phyloP scores from a whole-genome alignment of 2,888 invertebrate genomes.

The Troides helena region DNA sequence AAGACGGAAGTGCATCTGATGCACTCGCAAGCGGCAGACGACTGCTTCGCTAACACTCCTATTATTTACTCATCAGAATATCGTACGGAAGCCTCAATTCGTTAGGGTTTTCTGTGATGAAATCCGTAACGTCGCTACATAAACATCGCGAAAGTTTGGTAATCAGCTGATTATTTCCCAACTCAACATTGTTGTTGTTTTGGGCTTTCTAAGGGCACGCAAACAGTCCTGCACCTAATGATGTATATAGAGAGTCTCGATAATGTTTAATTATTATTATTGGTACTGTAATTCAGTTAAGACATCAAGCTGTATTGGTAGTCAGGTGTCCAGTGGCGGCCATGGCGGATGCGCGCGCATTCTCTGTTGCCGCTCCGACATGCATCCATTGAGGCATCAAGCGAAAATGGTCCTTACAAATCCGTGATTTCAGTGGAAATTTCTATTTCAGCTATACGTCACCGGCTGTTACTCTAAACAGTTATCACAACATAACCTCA shows the following conservation, averaged over 20 bases:
- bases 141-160: conserved; percentile 75
- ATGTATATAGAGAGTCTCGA: conserved; percentile 43
- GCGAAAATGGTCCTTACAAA: conserved; percentile 64
- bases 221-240: conserved; percentile 44
- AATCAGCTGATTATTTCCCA: conserved; percentile 74
- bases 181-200: conserved; percentile 51
- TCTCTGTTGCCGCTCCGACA: conserved; percentile 57
- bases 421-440: conserved; percentile 54
- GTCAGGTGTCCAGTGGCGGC: conserved; percentile 76
- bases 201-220: conserved; percentile 47
- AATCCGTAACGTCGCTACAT: conserved; percentile 50
- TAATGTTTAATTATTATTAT: conserved; percentile 44
- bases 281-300: conserved; percentile 64
- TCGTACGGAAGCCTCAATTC: conserved; percentile 47
- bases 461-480: conserved; percentile 69
- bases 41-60: conserved; percentile 49
- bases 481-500: conserved; percentile 80
- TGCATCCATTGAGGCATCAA: conserved; percentile 48
- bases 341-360: conserved; percentile 78
- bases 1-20: conserved; percentile 65
- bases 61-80: conserved; percentile 45
- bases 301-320: conserved; percentile 65
- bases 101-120: conserved; percentile 55
- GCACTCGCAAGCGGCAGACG: conserved; percentile 52
- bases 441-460: conserved; percentile 45